Conservation (phyloP, 1,140 invertebrate species). For the Globodera rostochiensis region DNA sequence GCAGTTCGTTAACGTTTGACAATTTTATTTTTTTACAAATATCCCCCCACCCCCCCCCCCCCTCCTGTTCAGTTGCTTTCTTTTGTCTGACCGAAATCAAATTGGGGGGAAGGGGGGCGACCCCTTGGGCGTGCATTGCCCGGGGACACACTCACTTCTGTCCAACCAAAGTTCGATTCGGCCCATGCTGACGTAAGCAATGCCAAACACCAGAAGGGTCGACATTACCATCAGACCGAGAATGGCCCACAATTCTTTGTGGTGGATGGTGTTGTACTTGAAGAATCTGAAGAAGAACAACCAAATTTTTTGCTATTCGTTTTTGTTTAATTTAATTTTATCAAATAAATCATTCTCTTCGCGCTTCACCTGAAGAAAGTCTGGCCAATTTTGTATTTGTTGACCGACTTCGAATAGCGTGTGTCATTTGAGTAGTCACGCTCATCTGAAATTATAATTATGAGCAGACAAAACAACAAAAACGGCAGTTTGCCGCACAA, state of each 20-base stretch:
- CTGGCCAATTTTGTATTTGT: slow-evolving; percentile 16
- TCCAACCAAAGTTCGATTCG: slow-evolving; percentile 57
- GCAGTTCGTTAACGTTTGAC: too few relatives aligned
- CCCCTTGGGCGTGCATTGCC: too few relatives aligned
- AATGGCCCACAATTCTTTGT: slow-evolving; percentile 30
- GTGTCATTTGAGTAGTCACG: slow-evolving; percentile 15
- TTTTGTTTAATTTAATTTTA: background rate
- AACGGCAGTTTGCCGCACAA: too few relatives aligned
- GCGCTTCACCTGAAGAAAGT: background rate
- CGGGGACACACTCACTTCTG: slow-evolving; percentile 31
- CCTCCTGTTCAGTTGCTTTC: too few relatives aligned
- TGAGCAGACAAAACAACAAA: background rate
- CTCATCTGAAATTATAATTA: slow-evolving; percentile 16
- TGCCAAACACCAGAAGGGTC: slow-evolving; percentile 34
- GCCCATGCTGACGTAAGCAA: slow-evolving; percentile 46
- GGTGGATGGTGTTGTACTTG: slow-evolving; percentile 11
- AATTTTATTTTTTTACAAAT: too few relatives aligned
- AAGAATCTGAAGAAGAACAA: slow-evolving; percentile 20
- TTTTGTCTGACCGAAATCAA: too few relatives aligned
- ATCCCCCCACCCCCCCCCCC: too few relatives aligned
- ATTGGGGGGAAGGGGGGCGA: too few relatives aligned
- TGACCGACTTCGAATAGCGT: slow-evolving; percentile 29
- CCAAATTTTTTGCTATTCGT: background rate
- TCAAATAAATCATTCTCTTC: background rate
- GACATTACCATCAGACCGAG: slow-evolving; percentile 13